Evolutionary conservation across 2,113 vertebrate species (phyloP), one percentile per base, ranked within the genome.

Genomic region (Nestor notabilis): DNA sequence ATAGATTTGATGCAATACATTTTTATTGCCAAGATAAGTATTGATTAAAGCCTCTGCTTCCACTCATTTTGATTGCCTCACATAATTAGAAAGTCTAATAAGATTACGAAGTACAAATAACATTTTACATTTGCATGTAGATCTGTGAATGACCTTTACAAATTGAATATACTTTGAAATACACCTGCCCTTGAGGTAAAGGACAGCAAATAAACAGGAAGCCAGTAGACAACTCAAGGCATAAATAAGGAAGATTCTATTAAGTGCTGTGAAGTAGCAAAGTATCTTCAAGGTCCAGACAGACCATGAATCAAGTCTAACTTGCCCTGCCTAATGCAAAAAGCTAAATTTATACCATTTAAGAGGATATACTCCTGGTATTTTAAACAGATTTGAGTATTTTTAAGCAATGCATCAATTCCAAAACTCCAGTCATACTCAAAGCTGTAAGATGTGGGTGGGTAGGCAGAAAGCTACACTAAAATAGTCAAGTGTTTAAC

Each of bases 31-130:
- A 2, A 93, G 27, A 5, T 47, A 64, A 87, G 25, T 90, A 96
- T 85, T 39, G 75, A 95, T 80, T 92, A 92, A 94, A 95, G 71
- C 25, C 68, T 90, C 71, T 71, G 75, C 75, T 47, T 85, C 50
- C 33, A 23, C 29, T 69, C 5, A 1, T 80, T 95, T 76, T 76
- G 52, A 94, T 72, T 86, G 56, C 44, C 47, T 88, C 9, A 3
- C 31, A 10, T 72, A 86, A 95, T 86, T 86, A 90, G 49, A 24
- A 74, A 81, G 64, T 49, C 65, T 93, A 74, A 68, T 66, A 87
- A 39, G 71, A 92, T 39, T 11, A 53, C 76, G 21, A 93, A 88
- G 37, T 55, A 70, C 61, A 83, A 85, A 53, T 39, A 92, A 71
- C 17, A 47, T 46, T 80, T 65, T 65, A 47, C 31, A 80, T 76